Evolutionary conservation across 2,797 vertebrate species (phyloP).

Genomic region (Lepilemur septentrionalis): DNA sequence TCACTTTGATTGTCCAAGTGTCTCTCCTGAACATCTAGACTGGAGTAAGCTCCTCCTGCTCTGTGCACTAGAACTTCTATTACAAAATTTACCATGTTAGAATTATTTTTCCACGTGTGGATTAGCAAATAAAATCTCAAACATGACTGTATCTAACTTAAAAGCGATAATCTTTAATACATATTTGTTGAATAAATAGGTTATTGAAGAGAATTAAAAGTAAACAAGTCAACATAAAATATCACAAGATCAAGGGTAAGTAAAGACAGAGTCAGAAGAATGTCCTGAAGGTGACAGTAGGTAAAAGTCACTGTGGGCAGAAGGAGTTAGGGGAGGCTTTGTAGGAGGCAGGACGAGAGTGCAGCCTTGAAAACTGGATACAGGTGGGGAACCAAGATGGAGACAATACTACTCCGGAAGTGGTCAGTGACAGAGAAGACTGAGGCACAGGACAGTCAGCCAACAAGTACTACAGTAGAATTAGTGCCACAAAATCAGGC

Average conservation of each 20-base stretch:
- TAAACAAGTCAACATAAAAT: background rate
- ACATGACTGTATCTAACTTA: background rate
- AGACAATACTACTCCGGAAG: background rate
- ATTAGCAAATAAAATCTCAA: background rate
- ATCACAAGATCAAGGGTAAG: background rate
- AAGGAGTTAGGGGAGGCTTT: background rate
- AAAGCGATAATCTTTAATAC: background rate
- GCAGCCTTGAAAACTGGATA: background rate
- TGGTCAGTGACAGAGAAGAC: background rate
- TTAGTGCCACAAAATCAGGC: background rate
- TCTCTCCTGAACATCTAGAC: background rate
- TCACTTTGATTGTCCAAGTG: background rate
- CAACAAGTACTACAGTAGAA: background rate
- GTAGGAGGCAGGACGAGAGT: background rate
- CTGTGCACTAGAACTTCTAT: background rate
- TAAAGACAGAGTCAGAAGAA: background rate
- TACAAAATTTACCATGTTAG: background rate
- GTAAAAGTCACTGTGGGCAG: background rate
- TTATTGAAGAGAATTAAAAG: background rate
- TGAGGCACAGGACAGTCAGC: background rate
- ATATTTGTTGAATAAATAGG: background rate
- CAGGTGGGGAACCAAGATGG: background rate
- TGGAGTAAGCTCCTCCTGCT: background rate
- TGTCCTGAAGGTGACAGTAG: background rate
- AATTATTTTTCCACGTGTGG: background rate